Evolutionary conservation across 2,888 invertebrate genomes (phyloP).

Genomic region (Hypena proboscidalis): DNA sequence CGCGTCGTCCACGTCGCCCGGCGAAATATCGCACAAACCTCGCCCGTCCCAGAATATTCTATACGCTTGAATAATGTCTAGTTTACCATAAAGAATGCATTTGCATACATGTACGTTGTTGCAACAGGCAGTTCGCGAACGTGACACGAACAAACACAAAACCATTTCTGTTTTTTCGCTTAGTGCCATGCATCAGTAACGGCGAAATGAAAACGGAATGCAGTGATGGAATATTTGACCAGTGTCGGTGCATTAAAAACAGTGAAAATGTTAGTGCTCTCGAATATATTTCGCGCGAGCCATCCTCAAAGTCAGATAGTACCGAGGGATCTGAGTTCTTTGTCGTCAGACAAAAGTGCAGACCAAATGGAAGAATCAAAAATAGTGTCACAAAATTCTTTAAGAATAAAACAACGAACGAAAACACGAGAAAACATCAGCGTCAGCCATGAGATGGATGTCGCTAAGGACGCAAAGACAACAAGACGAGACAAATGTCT

Average conservation of each 20-base stretch:
- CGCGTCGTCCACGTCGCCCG: constrained; percentile 51
- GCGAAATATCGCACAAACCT: constrained; percentile 64
- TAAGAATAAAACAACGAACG: constrained; percentile 69
- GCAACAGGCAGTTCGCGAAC: constrained; percentile 58
- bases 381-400: constrained; percentile 64
- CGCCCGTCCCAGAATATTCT: constrained; percentile 65
- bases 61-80: constrained; percentile 69
- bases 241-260: constrained; percentile 75
- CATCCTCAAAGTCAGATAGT: constrained; percentile 69
- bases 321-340: constrained; percentile 55
- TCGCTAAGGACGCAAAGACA: constrained; percentile 53
- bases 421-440: constrained; percentile 69
- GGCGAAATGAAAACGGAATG: constrained; percentile 77
- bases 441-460: constrained; percentile 50
- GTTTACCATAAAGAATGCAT: constrained; percentile 71
- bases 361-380: constrained; percentile 52
- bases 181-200: constrained; percentile 52
- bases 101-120: constrained; percentile 58
- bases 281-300: constrained; percentile 77
- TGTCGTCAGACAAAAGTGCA: constrained; percentile 50
- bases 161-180: constrained; percentile 56
- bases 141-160: constrained; percentile 63
- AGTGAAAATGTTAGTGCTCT: constrained; percentile 82
- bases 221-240: constrained; percentile 83
- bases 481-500: constrained; percentile 68